phyloP scores from a whole-genome alignment of 64 coral and sea anemone genomes.

The Montipora sp. region DNA sequence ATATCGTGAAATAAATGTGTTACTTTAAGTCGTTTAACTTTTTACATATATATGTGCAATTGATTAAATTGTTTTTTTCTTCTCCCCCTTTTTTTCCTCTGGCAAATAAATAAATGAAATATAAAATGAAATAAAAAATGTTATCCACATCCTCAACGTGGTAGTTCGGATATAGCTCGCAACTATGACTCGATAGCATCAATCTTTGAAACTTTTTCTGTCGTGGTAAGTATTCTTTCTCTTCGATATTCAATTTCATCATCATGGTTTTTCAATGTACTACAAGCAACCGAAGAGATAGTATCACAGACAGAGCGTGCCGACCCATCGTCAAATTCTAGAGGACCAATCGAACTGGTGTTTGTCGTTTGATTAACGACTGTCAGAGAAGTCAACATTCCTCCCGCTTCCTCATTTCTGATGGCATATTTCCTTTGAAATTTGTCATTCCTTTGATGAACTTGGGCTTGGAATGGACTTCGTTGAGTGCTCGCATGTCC shows the following conservation, averaged over 20 bases:
- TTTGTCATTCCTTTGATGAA: not conserved
- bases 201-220: not conserved
- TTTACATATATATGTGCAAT: too few relatives aligned
- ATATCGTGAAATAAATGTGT: too few relatives aligned
- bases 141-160: too few relatives aligned
- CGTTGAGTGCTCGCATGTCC: not conserved
- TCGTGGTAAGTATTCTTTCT: not conserved
- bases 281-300: constrained; percentile 14
- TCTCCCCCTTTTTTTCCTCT: too few relatives aligned
- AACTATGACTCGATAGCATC: not conserved
- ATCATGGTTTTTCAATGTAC: not conserved
- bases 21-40: too few relatives aligned
- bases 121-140: too few relatives aligned
- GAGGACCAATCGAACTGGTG: not conserved
- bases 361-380: not conserved
- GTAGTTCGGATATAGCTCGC: not conserved
- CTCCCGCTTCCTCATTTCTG: not conserved
- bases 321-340: not conserved
- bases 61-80: too few relatives aligned
- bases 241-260: not conserved
- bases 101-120: too few relatives aligned
- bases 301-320: constrained; percentile 13
- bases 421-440: constrained; percentile 10
- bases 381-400: not conserved
- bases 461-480: not conserved